phyloP scores from a whole-genome alignment of 2,797 vertebrate species.

The Artibeus lituratus region DNA sequence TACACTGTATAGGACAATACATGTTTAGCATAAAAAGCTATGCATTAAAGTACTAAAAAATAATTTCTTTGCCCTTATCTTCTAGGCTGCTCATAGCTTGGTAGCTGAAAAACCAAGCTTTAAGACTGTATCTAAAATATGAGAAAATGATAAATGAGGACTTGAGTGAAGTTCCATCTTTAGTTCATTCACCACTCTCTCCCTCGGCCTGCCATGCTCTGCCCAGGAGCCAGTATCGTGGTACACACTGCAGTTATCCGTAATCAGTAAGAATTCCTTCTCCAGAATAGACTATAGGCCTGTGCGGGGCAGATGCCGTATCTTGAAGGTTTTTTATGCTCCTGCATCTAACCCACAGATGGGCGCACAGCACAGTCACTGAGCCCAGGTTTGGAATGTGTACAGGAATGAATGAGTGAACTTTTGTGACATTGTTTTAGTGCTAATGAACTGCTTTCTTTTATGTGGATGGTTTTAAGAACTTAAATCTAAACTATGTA shows the following conservation, averaged over 20 bases:
- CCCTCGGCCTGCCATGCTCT: background rate
- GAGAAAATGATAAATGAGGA: background rate
- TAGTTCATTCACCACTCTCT: background rate
- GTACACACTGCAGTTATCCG: background rate
- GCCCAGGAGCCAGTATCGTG: background rate
- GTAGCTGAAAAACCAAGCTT: background rate
- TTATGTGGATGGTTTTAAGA: background rate
- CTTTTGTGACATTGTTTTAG: background rate
- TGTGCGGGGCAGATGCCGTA: background rate
- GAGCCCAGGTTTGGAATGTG: background rate
- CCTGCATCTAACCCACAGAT: background rate
- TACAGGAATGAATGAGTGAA: background rate
- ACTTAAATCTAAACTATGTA: background rate
- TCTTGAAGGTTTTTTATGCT: background rate
- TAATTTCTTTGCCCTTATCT: background rate
- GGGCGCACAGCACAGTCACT: background rate
- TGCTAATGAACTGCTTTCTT: background rate
- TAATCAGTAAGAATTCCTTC: background rate
- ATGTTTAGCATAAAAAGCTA: background rate
- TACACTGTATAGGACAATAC: background rate
- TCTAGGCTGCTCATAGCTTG: background rate
- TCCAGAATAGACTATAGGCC: background rate
- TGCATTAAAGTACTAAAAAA: background rate
- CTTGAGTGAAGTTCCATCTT: background rate
- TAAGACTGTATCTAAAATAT: background rate